A percentile compares a stretch with the other conserved stretches of the same genome.
These are phyloP conservation scores for Drosophila sechellia DNA, from an alignment of 1,140 invertebrate species.

Conservation along the genomic window DNA sequence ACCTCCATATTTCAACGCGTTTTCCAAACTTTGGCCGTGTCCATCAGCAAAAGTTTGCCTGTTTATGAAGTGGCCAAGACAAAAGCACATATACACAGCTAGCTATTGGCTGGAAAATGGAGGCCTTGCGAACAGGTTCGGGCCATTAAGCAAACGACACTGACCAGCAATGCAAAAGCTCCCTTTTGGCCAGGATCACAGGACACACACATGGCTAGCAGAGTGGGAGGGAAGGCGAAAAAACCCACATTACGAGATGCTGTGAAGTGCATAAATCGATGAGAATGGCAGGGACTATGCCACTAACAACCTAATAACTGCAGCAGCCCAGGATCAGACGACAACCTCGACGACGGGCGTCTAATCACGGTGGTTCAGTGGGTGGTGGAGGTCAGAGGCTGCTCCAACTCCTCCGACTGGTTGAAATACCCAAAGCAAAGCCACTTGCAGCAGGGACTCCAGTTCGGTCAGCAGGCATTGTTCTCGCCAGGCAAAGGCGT, in stretches of 20 bases:
- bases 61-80: slow-evolving; percentile 46
- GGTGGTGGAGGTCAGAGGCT: neutral
- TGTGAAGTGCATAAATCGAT: slow-evolving; percentile 81
- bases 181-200: slow-evolving; percentile 12
- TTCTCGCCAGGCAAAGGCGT: slow-evolving; percentile 63
- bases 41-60: slow-evolving; percentile 41
- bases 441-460: slow-evolving; percentile 64
- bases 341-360: slow-evolving; percentile 63
- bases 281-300: slow-evolving; percentile 75
- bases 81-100: slow-evolving; percentile 19
- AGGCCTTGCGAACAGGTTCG: slow-evolving; percentile 33
- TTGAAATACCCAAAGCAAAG: slow-evolving; percentile 70
- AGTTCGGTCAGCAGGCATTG: slow-evolving; percentile 62
- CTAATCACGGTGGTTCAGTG: slow-evolving; percentile 64
- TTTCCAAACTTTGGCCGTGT: slow-evolving; percentile 6
- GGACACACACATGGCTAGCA: slow-evolving; percentile 3
- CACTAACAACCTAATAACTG: slow-evolving; percentile 83
- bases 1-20: slow-evolving; percentile 1
- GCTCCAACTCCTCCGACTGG: neutral
- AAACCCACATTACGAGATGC: slow-evolving; percentile 69
- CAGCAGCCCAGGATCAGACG: slow-evolving; percentile 50
- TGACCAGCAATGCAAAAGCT: slow-evolving; percentile 39
- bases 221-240: slow-evolving; percentile 3
- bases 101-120: neutral
- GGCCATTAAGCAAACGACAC: slow-evolving; percentile 69